These are phyloP conservation scores for Gephyroberyx darwinii DNA, from an alignment of 2,797 vertebrate genomes.

Conservation along the genomic window DNA sequence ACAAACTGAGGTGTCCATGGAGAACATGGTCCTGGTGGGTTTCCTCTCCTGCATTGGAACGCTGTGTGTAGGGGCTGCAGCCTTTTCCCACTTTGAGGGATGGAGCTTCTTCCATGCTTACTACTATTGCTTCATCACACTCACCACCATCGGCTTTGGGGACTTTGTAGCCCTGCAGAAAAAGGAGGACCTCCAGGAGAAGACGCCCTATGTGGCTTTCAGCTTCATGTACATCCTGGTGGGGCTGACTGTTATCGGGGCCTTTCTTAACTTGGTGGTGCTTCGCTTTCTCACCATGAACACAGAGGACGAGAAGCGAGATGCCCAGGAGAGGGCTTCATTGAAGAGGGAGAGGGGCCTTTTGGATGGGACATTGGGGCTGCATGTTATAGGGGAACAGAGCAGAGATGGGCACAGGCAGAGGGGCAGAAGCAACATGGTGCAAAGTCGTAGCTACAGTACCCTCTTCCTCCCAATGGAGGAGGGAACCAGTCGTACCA, in stretches of 20 bases:
- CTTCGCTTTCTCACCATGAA: conserved; percentile 95
- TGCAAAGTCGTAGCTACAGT: conserved; percentile 79
- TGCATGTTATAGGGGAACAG: conserved; percentile 46
- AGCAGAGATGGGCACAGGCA: conserved; percentile 49
- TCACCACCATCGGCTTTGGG: conserved; percentile 97
- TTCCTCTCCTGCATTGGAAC: conserved; percentile 94
- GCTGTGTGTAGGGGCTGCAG: conserved; percentile 89
- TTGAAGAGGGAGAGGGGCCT: conserved; percentile 82
- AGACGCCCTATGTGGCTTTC: conserved; percentile 93
- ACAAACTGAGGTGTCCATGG: conserved; percentile 89
- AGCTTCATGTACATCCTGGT: conserved; percentile 98
- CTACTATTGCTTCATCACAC: conserved; percentile 98
- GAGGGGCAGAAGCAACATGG: conserved; percentile 70
- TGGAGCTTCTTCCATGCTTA: conserved; percentile 99
- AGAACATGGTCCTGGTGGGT: conserved; percentile 96
- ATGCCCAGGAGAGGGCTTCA: conserved; percentile 86
- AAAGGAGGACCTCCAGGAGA: conserved; percentile 94
- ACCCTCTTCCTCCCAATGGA: conserved; percentile 86
- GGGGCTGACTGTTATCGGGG: conserved; percentile 94
- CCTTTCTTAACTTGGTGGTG: conserved; percentile 96
- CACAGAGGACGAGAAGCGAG: conserved; percentile 86
- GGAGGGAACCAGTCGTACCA: conserved; percentile 89
- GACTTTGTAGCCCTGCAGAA: conserved; percentile 98
- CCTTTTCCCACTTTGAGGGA: conserved; percentile 95
- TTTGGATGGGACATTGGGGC: conserved; percentile 68